Conservation (phyloP, 2,113 vertebrate species). For the Carassius carassius region DNA sequence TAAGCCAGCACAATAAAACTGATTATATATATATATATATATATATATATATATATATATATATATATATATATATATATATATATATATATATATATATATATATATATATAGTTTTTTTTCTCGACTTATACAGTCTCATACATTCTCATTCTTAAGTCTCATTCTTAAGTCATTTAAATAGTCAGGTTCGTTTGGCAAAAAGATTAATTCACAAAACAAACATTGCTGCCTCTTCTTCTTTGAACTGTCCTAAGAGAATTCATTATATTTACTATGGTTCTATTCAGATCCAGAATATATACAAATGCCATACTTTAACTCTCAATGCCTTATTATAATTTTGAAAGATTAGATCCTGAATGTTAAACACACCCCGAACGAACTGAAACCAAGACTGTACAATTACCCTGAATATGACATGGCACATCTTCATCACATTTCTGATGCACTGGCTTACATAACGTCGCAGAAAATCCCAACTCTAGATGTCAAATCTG, state of each 20-base stretch:
- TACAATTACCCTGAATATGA: background rate
- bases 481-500: conserved; percentile 30
- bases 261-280: background rate
- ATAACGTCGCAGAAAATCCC: background rate
- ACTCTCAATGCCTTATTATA: background rate
- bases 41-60: too few relatives aligned
- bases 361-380: background rate
- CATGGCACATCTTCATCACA: background rate
- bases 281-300: background rate
- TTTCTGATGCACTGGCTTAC: background rate
- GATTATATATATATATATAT: background rate
- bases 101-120: too few relatives aligned
- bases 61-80: too few relatives aligned
- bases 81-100: too few relatives aligned
- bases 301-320: background rate
- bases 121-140: too few relatives aligned
- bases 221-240: background rate
- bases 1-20: background rate
- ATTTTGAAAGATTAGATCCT: background rate
- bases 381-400: background rate
- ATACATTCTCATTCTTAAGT: too few relatives aligned
- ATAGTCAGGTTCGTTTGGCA: background rate
- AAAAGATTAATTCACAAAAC: background rate
- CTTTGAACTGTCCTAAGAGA: background rate
- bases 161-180: background rate